Evolutionary conservation across 2,888 invertebrate species (phyloP), one percentile per base, ranked within the genome.

Genomic region (Punctoribates punctum): DNA sequence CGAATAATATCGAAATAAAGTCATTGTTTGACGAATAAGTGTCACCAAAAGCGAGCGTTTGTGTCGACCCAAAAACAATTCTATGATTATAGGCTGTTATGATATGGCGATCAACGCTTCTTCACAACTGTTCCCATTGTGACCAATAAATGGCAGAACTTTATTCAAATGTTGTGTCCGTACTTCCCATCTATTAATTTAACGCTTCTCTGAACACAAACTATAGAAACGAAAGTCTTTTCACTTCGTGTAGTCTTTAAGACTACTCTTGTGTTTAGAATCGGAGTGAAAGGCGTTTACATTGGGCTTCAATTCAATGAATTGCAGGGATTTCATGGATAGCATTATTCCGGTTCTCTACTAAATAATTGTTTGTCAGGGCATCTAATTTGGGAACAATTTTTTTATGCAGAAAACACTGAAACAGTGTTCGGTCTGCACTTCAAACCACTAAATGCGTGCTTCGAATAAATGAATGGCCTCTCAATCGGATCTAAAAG

Each of bases 21-120:
- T 67, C 34, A 67, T 67, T 67, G 67, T 67, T 67, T 23, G 23
- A 4, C 67, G 42, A 70, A 70, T 70, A 48, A 72, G 13, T 72
- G 72, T 48, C 72, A 48, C 42, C 42, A 13, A 34, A 72, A 72
- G 38, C 38, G 20, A 38, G 65, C 23, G 34, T 8, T 38, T 1
- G 72, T 13, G 72, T 38, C 72, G 72, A 72, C 72, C 72, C 72
- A 72, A 72, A 72, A 72, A 72, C 20, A 34, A 29, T 38, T 65
- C 65, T 17, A 13, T 25, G 25, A 2, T 65, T 65, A 65, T 34
- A n/a, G n/a, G 20, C 20, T 38, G 67, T 67, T 42, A 67, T 67
- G 67, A 67, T 67, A 67, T 42, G 2, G 20, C 48, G 48, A 72
- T 72, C 72, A 46, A 72, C 48, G 23, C 3, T 23, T 48, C 42